Conservation (phyloP, 1,140 invertebrate genomes). For the Lepidostoma basale region DNA sequence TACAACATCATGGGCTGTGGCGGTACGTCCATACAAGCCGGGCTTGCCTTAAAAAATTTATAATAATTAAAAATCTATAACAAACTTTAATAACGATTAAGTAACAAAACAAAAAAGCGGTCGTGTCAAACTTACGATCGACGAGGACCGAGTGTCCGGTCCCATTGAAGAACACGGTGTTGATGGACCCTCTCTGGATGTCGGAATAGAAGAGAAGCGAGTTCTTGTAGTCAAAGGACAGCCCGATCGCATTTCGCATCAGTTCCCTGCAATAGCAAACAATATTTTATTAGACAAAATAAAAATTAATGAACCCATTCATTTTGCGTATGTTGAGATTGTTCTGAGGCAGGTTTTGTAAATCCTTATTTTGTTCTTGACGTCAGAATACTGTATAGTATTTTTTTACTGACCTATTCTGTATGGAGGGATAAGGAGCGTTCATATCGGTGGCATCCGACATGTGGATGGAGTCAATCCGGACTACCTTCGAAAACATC, state of each 20-base stretch:
- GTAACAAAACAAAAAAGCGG: no score
- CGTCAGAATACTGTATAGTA: no score
- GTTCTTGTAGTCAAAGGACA: constrained; percentile 77
- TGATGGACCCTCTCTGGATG: constrained; percentile 83
- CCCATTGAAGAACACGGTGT: constrained; percentile 84
- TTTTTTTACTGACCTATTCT: constrained; percentile 62
- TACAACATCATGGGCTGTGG: no score
- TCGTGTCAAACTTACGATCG: constrained; percentile 69
- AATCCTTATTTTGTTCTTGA: no score
- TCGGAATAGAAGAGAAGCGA: constrained; percentile 84
- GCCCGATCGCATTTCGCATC: constrained; percentile 84
- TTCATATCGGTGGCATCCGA: constrained; percentile 73
- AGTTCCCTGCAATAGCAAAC: constrained; percentile 55
- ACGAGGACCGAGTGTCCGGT: constrained; percentile 71
- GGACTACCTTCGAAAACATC: constrained; percentile 74
- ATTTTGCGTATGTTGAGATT: no score
- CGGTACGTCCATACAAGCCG: no score
- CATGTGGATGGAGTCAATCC: constrained; percentile 79
- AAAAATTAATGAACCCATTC: not conserved
- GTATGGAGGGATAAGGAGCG: constrained; percentile 76
- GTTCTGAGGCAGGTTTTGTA: no score
- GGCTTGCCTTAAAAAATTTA: no score
- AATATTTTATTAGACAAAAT: constrained; percentile 4
- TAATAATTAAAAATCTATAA: no score
- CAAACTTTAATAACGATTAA: no score